Evolutionary conservation across 2,888 invertebrate species (phyloP).

Genomic region (Embidobia sp.): DNA sequence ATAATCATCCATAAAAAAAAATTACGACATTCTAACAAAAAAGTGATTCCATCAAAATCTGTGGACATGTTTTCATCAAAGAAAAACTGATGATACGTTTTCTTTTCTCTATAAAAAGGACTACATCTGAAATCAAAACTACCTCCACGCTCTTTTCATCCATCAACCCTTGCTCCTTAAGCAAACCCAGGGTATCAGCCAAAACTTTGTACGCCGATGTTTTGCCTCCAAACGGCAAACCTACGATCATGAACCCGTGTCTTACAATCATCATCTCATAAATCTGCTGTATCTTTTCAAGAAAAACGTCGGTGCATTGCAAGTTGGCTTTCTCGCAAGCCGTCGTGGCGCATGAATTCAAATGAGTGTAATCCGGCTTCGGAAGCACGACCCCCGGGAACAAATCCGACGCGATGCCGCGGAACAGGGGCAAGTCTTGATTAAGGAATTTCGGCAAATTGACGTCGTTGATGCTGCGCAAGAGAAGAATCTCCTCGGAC

Average conservation of each 20-base stretch:
- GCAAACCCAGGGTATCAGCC: slow-evolving; percentile 87
- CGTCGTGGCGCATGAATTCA: slow-evolving; percentile 88
- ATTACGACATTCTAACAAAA: no score
- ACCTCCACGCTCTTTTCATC: slow-evolving; percentile 88
- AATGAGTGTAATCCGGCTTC: slow-evolving; percentile 89
- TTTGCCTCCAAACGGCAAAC: slow-evolving; percentile 84
- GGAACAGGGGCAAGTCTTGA: slow-evolving; percentile 92
- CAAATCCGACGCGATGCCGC: slow-evolving; percentile 95
- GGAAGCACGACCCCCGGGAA: slow-evolving; percentile 93
- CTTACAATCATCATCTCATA: slow-evolving; percentile 86
- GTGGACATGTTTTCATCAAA: no score
- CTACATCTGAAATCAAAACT: background rate
- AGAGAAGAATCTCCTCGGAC: slow-evolving; percentile 91
- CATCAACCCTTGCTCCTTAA: slow-evolving; percentile 89
- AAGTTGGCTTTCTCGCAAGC: slow-evolving; percentile 88
- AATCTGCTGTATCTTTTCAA: slow-evolving; percentile 84
- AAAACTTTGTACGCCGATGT: slow-evolving; percentile 83
- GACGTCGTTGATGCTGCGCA: slow-evolving; percentile 96
- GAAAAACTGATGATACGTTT: no score
- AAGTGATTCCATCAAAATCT: no score
- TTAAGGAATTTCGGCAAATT: slow-evolving; percentile 96
- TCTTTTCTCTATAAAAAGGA: no score
- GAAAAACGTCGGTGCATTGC: slow-evolving; percentile 87
- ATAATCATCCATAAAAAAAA: no score
- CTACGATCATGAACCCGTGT: slow-evolving; percentile 86